Evolutionary conservation across 2,113 vertebrate genomes (phyloP).

Genomic region (Vimba vimba): DNA sequence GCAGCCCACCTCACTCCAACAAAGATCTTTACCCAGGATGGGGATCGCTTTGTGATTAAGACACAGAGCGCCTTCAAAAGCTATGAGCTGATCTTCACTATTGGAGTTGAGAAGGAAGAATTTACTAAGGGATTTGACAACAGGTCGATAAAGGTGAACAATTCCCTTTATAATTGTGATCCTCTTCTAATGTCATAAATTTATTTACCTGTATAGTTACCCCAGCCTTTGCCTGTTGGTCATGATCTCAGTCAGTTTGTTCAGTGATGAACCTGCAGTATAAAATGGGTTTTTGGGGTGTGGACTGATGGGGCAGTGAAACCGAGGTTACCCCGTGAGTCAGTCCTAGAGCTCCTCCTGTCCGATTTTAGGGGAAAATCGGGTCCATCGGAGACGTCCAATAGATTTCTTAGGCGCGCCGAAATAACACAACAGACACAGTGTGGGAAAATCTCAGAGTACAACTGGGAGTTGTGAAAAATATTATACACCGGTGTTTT

Average conservation of each 20-base stretch:
- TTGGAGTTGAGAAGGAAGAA: slow-evolving; percentile 90
- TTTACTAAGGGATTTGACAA: slow-evolving; percentile 88
- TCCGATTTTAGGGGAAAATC: too few species aligned
- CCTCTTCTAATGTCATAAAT: not conserved
- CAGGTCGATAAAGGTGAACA: slow-evolving; percentile 81
- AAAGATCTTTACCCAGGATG: slow-evolving; percentile 87
- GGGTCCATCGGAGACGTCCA: too few species aligned
- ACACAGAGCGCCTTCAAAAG: slow-evolving; percentile 91
- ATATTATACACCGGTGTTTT: too few species aligned
- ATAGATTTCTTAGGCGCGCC: too few species aligned
- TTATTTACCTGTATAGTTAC: not conserved
- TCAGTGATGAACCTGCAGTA: not conserved
- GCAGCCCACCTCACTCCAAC: slow-evolving; percentile 84
- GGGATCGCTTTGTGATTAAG: slow-evolving; percentile 83
- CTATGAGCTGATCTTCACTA: slow-evolving; percentile 82
- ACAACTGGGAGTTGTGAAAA: too few species aligned
- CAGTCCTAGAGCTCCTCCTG: too few species aligned
- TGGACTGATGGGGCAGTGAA: too few species aligned
- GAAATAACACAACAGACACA: too few species aligned
- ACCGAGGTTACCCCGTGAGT: too few species aligned
- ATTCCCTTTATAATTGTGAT: not conserved
- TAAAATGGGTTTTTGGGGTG: too few species aligned
- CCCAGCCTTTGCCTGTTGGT: not conserved
- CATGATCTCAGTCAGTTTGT: slow-evolving; percentile 32
- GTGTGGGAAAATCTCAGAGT: too few species aligned